Base-by-base conservation (phyloP, 37 sponge, comb jelly and placozoan species). In the Aphrocallistes beatrix region DNA sequence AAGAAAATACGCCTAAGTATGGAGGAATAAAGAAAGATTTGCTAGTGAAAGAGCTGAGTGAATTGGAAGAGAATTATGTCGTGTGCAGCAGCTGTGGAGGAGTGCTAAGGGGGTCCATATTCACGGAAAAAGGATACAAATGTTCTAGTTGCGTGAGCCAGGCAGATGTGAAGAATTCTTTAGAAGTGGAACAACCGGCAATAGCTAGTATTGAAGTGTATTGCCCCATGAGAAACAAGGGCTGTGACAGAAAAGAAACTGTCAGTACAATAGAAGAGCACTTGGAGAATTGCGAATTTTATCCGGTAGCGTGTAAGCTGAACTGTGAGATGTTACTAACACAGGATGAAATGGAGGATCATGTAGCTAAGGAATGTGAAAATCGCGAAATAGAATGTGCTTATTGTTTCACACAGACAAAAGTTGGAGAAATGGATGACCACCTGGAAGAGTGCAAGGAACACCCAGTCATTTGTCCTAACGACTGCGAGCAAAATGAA, bases 201-300 rank as follows among this genome's bases (percentile, higher is more conserved):
- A 60, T 60, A 8, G 75, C 10, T 13, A 60, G 32, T 30, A 60
- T 60, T 60, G 75, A 60, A 30, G 75, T 60, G 25, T 60, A 25
- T 30, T 60, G 75, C 21, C 75, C 75, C 34, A 60, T 60, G 75
- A 60, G 75, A 60, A 19, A 60, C 34, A 60, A 60, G 75, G 75
- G 75, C 25, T 60, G 75, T 13, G 75, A 60, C 28, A 21, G 75
- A 6, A 60, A 60, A 60, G 75, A 60, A 30, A 60, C 75, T 6
- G 34, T 60, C 75, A 60, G 75, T 13, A 60, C 75, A 6, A 3
- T 60, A 60, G 75, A 60, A 30, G 75, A 60, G 8, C 75, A 60
- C 34, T 30, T 60, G 34, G 75, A 19, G 6, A 13, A 19, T 19
- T 60, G 75, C n/a, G 75, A 60, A 30, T 60, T 60, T 30, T 60